Base-by-base conservation (phyloP, 2,797 vertebrate species). In the Gymnothorax javanicus region DNA sequence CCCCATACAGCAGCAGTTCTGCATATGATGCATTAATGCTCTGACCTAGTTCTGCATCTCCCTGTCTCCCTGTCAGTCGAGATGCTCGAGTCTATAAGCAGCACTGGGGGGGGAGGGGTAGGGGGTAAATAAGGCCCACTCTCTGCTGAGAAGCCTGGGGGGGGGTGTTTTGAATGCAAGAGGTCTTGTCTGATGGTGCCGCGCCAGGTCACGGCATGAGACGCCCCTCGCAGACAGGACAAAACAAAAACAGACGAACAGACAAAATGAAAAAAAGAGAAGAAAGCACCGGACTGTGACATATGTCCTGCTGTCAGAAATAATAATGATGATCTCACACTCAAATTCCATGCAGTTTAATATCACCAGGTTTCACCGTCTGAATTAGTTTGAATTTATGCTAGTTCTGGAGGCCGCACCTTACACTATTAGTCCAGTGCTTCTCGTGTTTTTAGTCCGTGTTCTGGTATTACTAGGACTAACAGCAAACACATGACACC, bases 41-140 rank as follows among this genome's bases (percentile, higher is more conserved):
- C 84, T 88, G 87, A 88, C 89, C 89, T 86, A 88, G 54, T 91
- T 89, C 85, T 54, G 71, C 83, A 71, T 56, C 86, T 71, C 83
- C 82, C 58, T 59, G 58, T 59, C 58, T 43, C 58, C 7, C 7
- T 84, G 17, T 75, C n/a, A 2, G n/a, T 9, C 33, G n/a, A 27
- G 71, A 43, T 27, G 33, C 71, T 27, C 17, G 50, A 43, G 82
- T 71, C 83, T 12, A 33, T 86, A 71, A 67, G 52, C 58, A 7
- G 12, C 43, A 59, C 62, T 81, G n/a, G 86, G 59, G 33, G 33
- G 33, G 1, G 33, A 43, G 33, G 33, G 33, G 33, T 43, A 25
- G 52, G 15, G 43, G 20, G 52, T 64, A 67, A 83, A 86, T 27
- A 69, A 62, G 59, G 54, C 27, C 23, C 15, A 15, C 57, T 43